These are phyloP conservation scores for Pseudomyrmex sp. DNA, from an alignment of 1,140 invertebrate species.

Conservation along the genomic window DNA sequence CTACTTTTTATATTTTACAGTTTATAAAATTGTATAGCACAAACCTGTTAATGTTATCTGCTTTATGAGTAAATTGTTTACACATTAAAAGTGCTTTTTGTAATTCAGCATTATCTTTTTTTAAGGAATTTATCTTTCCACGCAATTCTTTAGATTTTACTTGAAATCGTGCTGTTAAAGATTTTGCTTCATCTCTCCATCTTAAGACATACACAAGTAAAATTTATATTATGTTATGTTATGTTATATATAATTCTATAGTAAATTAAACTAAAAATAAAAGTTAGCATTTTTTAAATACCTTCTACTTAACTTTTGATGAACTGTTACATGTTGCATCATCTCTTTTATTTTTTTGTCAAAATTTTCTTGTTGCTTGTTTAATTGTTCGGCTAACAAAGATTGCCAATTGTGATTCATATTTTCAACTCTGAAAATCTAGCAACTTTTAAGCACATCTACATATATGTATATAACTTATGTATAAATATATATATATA, in stretches of 20 bases:
- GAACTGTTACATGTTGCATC: slow-evolving; percentile 82
- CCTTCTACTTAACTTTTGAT: slow-evolving; percentile 83
- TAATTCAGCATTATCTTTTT: slow-evolving; percentile 86
- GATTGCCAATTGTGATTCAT: slow-evolving; percentile 56
- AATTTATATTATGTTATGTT: slow-evolving; percentile 26
- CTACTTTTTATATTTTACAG: not conserved
- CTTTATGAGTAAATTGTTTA: slow-evolving; percentile 80
- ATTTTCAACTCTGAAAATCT: slow-evolving; percentile 57
- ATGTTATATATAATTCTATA: not conserved
- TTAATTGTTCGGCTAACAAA: slow-evolving; percentile 70
- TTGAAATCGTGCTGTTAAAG: slow-evolving; percentile 87
- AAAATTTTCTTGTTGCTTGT: slow-evolving; percentile 79
- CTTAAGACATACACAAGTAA: slow-evolving; percentile 76
- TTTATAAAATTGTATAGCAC: slow-evolving; percentile 10
- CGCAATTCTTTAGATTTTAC: slow-evolving; percentile 84
- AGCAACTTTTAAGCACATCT: not conserved
- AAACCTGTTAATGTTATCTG: slow-evolving; percentile 76
- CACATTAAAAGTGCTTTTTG: slow-evolving; percentile 84
- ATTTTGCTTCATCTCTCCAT: slow-evolving; percentile 88
- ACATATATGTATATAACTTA: slow-evolving; percentile 38
- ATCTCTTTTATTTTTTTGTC: slow-evolving; percentile 82
- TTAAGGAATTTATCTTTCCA: slow-evolving; percentile 78
- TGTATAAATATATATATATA: slow-evolving; percentile 3
- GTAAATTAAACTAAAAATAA: slow-evolving; percentile 12
- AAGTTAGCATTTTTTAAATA: slow-evolving; percentile 1